phyloP scores from a whole-genome alignment of 2,113 vertebrate genomes.

The Corapipo altera region DNA sequence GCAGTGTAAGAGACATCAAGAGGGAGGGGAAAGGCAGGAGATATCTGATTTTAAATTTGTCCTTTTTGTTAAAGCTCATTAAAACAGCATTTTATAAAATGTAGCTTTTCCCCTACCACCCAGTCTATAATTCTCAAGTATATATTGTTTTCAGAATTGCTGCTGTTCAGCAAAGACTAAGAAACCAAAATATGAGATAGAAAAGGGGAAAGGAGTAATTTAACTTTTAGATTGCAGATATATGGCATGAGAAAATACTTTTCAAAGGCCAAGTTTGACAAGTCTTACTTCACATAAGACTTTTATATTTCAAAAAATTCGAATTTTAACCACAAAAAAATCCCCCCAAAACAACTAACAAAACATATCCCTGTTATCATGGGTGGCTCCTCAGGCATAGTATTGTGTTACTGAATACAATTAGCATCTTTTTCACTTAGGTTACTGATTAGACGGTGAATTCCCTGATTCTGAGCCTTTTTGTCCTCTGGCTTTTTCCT shows the following conservation, averaged over 20 bases:
- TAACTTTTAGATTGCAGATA: not conserved
- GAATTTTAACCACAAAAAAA: not conserved
- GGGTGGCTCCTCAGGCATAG: not conserved
- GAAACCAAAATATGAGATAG: not conserved
- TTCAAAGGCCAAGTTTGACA: not conserved
- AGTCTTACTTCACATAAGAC: not conserved
- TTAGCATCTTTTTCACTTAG: not conserved
- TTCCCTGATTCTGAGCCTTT: not conserved
- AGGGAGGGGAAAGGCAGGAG: constrained; percentile 5
- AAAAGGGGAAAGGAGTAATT: not conserved
- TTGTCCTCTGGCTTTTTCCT: not conserved
- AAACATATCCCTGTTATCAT: not conserved
- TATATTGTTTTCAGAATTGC: not conserved
- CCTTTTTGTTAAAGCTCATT: constrained; percentile 30
- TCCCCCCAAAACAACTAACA: not conserved
- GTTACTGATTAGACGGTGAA: not conserved
- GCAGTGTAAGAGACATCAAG: not conserved
- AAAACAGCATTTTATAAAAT: not conserved
- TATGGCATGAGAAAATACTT: not conserved
- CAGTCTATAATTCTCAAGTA: not conserved
- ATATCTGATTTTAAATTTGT: constrained; percentile 1
- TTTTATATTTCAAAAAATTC: not conserved
- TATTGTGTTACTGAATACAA: not conserved
- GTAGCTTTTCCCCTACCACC: not conserved
- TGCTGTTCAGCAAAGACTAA: not conserved